Evolutionary conservation across 2,888 invertebrate genomes (phyloP).

Genomic region (Leptinotarsa peninsularis): DNA sequence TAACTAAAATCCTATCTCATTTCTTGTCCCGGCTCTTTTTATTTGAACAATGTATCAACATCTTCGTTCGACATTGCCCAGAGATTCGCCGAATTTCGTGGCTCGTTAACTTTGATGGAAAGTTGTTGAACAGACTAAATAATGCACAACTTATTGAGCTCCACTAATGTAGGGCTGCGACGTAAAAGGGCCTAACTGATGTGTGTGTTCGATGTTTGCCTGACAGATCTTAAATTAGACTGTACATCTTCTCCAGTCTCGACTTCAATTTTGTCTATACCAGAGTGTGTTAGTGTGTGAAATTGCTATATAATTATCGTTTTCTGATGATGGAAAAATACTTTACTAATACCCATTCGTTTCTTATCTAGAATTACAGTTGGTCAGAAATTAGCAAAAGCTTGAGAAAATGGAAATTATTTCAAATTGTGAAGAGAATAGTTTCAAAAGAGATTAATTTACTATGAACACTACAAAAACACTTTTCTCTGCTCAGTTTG

Average conservation of each 20-base stretch:
- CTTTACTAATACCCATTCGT: too few relatives aligned
- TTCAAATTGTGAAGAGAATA: too few relatives aligned
- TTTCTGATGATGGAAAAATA: too few relatives aligned
- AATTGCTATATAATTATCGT: too few relatives aligned
- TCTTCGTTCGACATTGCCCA: constrained; percentile 9
- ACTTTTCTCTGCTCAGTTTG: too few relatives aligned
- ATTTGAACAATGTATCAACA: constrained; percentile 19
- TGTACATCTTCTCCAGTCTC: constrained; percentile 5
- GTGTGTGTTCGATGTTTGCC: constrained; percentile 16
- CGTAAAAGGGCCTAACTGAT: constrained; percentile 11
- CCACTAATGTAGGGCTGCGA: constrained; percentile 3
- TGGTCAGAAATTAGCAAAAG: too few relatives aligned
- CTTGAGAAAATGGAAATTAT: too few relatives aligned
- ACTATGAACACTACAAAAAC: too few relatives aligned
- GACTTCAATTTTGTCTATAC: not conserved
- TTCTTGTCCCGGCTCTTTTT: constrained; percentile 1
- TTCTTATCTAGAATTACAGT: too few relatives aligned
- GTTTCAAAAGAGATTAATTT: too few relatives aligned
- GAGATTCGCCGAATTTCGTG: constrained; percentile 18
- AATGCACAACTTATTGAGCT: constrained; percentile 17
- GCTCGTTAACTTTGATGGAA: constrained; percentile 20
- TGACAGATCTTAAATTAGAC: constrained; percentile 15
- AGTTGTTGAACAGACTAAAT: constrained; percentile 13
- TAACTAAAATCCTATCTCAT: constrained; percentile 8
- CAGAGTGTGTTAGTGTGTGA: not conserved